phyloP scores from a whole-genome alignment of 2,113 vertebrate species.

The Cebidichthys violaceus region DNA sequence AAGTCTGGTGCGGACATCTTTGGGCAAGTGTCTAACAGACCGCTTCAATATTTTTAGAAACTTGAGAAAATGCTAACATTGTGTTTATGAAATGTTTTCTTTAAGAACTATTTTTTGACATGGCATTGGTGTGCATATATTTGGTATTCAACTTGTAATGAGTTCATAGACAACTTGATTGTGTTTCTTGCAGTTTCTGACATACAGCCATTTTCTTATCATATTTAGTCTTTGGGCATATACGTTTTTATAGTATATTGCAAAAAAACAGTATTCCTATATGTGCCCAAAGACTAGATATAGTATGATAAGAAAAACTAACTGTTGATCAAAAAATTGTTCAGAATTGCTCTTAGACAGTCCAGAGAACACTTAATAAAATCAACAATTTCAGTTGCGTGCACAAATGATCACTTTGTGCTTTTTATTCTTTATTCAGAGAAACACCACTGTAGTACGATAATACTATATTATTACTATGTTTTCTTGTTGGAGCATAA shows the following conservation, averaged over 20 bases:
- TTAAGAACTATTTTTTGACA: not conserved
- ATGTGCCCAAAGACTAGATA: not conserved
- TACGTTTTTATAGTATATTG: too few species aligned
- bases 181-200: not conserved
- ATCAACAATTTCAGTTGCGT: not conserved
- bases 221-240: not conserved
- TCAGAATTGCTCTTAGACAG: not conserved
- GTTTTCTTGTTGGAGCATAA: not conserved
- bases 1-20: not conserved
- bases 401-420: not conserved
- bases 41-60: not conserved
- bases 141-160: not conserved
- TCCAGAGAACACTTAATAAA: not conserved
- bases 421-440: conserved; percentile 1
- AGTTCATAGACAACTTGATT: not conserved
- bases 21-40: not conserved
- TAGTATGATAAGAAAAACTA: not conserved
- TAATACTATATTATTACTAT: not conserved
- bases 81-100: not conserved
- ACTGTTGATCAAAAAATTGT: not conserved
- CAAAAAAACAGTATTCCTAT: not conserved
- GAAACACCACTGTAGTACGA: not conserved
- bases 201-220: not conserved
- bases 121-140: not conserved
- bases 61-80: not conserved